A percentile compares a stretch with the other conserved stretches of the same genome.
These are phyloP conservation scores for Tadarida brasiliensis DNA, from an alignment of 2,797 vertebrate genomes.

Conservation along the genomic window DNA sequence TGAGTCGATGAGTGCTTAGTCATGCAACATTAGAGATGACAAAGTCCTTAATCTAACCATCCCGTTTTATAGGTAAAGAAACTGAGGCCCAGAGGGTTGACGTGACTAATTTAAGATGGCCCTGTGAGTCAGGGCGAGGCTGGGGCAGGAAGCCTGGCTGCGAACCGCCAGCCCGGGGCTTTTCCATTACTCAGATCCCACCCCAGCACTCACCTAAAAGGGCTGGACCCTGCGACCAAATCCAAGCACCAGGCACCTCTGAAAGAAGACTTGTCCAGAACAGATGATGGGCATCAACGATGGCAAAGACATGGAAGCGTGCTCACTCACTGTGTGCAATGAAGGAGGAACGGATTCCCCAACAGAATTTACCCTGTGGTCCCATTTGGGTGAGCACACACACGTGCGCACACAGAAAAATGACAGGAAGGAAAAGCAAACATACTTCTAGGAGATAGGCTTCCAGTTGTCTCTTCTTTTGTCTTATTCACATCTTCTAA, in stretches of 20 bases:
- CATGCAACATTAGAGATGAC: conserved; percentile 7
- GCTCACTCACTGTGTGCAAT: not conserved
- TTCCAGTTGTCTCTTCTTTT: not conserved
- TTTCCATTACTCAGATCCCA: not conserved
- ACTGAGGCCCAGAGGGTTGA: conserved; percentile 69
- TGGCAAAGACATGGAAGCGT: not conserved
- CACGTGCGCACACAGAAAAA: not conserved
- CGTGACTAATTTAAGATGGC: not conserved
- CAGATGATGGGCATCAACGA: not conserved
- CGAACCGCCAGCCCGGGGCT: not conserved
- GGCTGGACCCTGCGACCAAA: not conserved
- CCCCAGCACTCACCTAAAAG: not conserved
- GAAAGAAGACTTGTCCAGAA: not conserved
- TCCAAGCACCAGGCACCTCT: not conserved
- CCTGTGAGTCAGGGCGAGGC: not conserved
- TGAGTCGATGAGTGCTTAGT: conserved; percentile 44
- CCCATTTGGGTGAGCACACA: not conserved
- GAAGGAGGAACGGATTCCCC: not conserved
- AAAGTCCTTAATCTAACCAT: not conserved
- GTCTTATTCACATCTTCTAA: not conserved
- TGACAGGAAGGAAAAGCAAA: not conserved
- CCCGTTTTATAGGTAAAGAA: conserved; percentile 64
- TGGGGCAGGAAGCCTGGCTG: not conserved
- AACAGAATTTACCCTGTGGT: rapidly evolving
- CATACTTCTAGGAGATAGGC: not conserved